Percentiles rank a stretch among this genome's conserved stretches.
phyloP scores from a whole-genome alignment of 2,797 vertebrate species.

The Bovichtus diacanthus region DNA sequence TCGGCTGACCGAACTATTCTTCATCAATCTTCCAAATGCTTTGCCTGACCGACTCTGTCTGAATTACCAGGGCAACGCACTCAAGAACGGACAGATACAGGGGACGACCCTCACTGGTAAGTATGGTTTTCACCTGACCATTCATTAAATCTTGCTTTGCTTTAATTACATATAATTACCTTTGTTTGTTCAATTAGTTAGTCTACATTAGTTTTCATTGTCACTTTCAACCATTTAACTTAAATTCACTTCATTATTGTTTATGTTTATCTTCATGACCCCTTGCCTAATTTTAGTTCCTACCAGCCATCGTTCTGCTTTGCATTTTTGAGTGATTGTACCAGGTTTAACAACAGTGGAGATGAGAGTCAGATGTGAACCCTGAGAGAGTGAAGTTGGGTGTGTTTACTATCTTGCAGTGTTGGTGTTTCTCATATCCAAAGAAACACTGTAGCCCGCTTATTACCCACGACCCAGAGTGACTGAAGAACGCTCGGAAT shows the following conservation, averaged over 20 bases:
- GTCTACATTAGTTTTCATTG: background rate
- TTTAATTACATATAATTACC: background rate
- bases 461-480: conserved; percentile 10
- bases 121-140: conserved; percentile 27
- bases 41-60: conserved; percentile 52
- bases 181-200: background rate
- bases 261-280: background rate
- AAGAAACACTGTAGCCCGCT: background rate
- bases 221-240: background rate
- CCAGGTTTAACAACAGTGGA: background rate
- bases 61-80: conserved; percentile 71
- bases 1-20: conserved; percentile 7
- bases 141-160: background rate
- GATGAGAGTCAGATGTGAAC: background rate
- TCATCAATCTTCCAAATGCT: conserved; percentile 6
- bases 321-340: background rate
- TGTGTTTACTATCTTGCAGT: conserved; percentile 16
- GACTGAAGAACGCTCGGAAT: conserved; percentile 19
- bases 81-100: conserved; percentile 65
- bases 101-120: conserved; percentile 79
- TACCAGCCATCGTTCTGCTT: background rate
- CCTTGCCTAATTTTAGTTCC: background rate
- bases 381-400: background rate
- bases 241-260: background rate
- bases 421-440: conserved; percentile 15